Evolutionary conservation across 2,888 invertebrate species (phyloP).

Genomic region (Caradrina kadenii): DNA sequence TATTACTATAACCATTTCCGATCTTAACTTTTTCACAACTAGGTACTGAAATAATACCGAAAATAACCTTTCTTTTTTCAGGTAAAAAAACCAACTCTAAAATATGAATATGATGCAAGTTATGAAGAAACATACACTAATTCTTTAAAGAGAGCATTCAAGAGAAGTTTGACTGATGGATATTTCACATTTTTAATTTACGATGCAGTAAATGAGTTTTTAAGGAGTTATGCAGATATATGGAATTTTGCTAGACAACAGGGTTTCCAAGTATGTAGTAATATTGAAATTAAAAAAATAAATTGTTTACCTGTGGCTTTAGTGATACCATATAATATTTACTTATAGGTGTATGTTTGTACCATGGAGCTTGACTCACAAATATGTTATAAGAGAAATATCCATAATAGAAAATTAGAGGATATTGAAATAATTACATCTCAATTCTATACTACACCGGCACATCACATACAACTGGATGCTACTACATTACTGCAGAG

Average conservation of each 20-base stretch:
- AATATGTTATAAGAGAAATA: slow-evolving; percentile 95
- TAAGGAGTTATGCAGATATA: slow-evolving; percentile 96
- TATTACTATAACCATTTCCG: neutral
- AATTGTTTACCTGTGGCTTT: neutral
- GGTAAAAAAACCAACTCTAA: slow-evolving; percentile 92
- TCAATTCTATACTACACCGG: slow-evolving; percentile 94
- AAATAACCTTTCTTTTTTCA: slow-evolving; percentile 72
- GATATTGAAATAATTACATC: slow-evolving; percentile 94
- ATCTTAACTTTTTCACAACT: neutral
- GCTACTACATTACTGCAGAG: slow-evolving; percentile 95
- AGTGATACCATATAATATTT: slow-evolving; percentile 24
- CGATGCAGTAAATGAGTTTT: slow-evolving; percentile 96
- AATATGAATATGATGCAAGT: slow-evolving; percentile 96
- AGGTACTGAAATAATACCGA: neutral
- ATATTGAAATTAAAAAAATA: slow-evolving; percentile 13
- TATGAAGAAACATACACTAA: slow-evolving; percentile 95
- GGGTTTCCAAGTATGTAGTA: slow-evolving; percentile 94
- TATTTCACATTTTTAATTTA: slow-evolving; percentile 98
- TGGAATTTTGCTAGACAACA: slow-evolving; percentile 96
- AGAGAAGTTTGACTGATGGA: slow-evolving; percentile 96
- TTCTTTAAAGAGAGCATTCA: slow-evolving; percentile 96
- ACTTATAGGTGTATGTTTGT: slow-evolving; percentile 95
- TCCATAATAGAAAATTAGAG: slow-evolving; percentile 94
- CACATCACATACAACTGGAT: slow-evolving; percentile 95
- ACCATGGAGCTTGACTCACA: slow-evolving; percentile 96